Evolutionary conservation across 2,888 invertebrate species (phyloP).

Genomic region (Melipona bicolor): DNA sequence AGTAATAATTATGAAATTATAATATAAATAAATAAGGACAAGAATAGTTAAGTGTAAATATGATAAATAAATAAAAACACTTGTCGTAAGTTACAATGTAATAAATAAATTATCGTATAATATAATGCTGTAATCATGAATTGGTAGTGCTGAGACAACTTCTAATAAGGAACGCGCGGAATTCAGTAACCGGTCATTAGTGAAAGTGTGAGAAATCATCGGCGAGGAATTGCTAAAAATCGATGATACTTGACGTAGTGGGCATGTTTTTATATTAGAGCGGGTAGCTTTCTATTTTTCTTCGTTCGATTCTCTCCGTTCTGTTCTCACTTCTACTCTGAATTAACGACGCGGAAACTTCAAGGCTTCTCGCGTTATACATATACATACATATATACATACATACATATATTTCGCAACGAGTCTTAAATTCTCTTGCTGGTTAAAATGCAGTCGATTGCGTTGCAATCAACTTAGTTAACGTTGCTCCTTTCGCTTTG

Average conservation of each 20-base stretch:
- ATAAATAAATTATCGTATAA: no score
- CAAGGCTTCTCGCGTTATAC: slow-evolving; percentile 55
- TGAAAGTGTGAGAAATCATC: not conserved
- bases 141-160: no score
- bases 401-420: slow-evolving; percentile 56
- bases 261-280: not conserved
- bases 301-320: slow-evolving; percentile 13
- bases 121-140: no score
- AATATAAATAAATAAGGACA: no score
- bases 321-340: slow-evolving; percentile 11
- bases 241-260: not conserved
- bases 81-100: no score
- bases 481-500: slow-evolving; percentile 52
- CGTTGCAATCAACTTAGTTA: slow-evolving; percentile 9
- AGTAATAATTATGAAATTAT: no score
- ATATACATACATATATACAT: slow-evolving; percentile 35
- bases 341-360: slow-evolving; percentile 43
- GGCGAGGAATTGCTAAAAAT: not conserved
- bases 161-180: no score
- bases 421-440: slow-evolving; percentile 51
- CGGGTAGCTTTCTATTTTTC: slow-evolving; percentile 38
- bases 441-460: slow-evolving; percentile 45
- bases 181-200: not conserved
- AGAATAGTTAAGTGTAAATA: no score
- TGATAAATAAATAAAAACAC: no score